These are phyloP conservation scores for Xenopus laevis DNA, from an alignment of 2,113 vertebrate genomes.

Conservation along the genomic window DNA sequence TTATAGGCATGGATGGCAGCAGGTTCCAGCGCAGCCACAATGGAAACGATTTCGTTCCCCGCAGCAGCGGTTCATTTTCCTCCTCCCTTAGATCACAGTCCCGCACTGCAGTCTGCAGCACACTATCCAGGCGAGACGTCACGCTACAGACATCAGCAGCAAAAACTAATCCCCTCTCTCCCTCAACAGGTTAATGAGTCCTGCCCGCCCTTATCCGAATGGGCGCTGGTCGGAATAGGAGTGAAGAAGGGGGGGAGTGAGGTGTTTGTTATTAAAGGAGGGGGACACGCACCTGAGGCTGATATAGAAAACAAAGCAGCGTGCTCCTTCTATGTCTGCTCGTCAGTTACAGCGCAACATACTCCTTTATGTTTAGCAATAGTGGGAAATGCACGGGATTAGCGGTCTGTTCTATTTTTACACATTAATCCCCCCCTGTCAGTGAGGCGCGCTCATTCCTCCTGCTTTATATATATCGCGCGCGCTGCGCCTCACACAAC, in stretches of 20 bases:
- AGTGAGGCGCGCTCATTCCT: background rate
- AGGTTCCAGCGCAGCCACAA: background rate
- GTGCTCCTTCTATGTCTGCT: too few species aligned
- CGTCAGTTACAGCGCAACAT: too few species aligned
- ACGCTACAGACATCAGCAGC: background rate
- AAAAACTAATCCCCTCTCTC: too few species aligned
- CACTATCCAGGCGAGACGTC: background rate
- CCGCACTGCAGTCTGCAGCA: background rate
- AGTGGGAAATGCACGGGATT: background rate
- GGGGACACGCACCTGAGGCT: background rate
- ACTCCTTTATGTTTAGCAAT: background rate
- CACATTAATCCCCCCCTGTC: background rate
- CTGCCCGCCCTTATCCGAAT: background rate
- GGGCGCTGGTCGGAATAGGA: background rate
- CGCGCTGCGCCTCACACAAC: too few species aligned
- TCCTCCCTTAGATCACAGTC: background rate
- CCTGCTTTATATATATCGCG: too few species aligned
- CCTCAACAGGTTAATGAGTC: slow-evolving; percentile 1
- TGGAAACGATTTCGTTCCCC: background rate
- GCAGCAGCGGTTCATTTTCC: slow-evolving; percentile 4
- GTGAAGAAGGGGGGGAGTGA: background rate
- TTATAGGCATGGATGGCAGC: slow-evolving; percentile 19
- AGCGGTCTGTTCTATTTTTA: background rate
- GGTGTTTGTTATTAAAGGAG: background rate
- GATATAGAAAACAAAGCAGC: too few species aligned